Base-by-base conservation (phyloP, 2,113 vertebrate genomes). In the Xyrauchen texanus region DNA sequence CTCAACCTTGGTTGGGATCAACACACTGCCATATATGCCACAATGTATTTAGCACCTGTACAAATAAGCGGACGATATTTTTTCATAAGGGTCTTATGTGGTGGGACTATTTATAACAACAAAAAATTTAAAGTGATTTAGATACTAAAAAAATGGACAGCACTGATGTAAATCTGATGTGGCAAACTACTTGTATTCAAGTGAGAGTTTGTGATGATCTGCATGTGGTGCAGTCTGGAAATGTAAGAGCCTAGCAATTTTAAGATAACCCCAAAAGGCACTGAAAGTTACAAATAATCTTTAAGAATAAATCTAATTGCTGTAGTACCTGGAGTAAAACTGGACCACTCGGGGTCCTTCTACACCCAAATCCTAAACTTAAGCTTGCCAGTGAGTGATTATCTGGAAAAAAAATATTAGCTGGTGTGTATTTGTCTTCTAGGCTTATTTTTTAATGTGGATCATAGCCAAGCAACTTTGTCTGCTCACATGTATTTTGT, bases 21-120 rank as follows among this genome's bases (percentile, higher is more conserved):
- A 57, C 63, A 65, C 76, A 68, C 53, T 44, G 55, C 10, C 9
- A n/a, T 49, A 21, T 12, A 57, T 49, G 51, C 49, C 57, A 67
- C 46, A n/a, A 3, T 76, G 47, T 63, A 62, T 47, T 63, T 34
- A 16, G 69, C 9, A 70, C 4, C 16, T 6, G 4, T 8, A 34
- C 16, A 47, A 11, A 49, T 61, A 8, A 75, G 8, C 47, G 51
- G 60, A 52, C 45, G 46, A 8, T 34, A 44, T 12, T 42, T 7
- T 58, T 58, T 7, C 13, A 55, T 55, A 5, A 10, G 52, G 52
- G 16, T 34, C 68, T 55, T 42, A 8, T 34, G 42, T 9, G 55
- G 1, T 34, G 3, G 1, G 21, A 34, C 21, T 34, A 34, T 34
- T 34, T 34, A 34, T 3, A 34, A 34, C 21, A 34, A 34, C 21